Evolutionary conservation across 2,888 invertebrate species (phyloP), one percentile per base, ranked within the genome.

Genomic region (Seladonia tumulorum): DNA sequence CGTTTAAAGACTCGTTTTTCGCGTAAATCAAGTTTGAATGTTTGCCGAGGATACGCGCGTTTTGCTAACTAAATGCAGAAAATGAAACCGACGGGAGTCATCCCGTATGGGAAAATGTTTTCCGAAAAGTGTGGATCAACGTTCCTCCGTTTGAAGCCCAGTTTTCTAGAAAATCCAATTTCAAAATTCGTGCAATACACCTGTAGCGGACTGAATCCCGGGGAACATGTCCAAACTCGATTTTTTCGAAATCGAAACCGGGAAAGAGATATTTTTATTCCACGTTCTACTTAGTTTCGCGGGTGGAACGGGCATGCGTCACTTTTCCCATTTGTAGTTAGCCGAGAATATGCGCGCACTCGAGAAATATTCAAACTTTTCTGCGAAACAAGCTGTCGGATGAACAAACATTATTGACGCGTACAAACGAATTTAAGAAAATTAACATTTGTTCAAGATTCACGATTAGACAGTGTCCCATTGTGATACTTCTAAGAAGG

Each of bases 171-270:
- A 63, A 63, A 63, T 63, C 29, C 63, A 63, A 63, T 63, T 63
- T 63, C 63, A 18, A 18, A 57, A 57, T 57, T 57, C 57, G 57
- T n/a, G n/a, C 12, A 0, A 10, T 57, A 57, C 29, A 63, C 29
- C 63, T 16, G 63, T 16, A 63, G 29, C 63, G 29, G 29, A 1
- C 16, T 16, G 18, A 63, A 63, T 29, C 29, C 63, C 63, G 29
- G 29, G 14, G 29, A 16, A 63, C 63, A 29, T 25, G 29, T 63
- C 29, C 5, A 10, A 29, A 63, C 63, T 29, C 29, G 29, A 63
- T 63, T 63, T 63, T 60, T 63, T 63, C 63, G 29, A 63, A 63
- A 63, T 63, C 63, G 25, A 29, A 63, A 29, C 63, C 29, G 16
- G 7, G 5, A 18, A 29, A 63, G 14, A 63, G 57, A 63, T 63